Conservation (phyloP, 2,888 invertebrate species). For the Sussaba pulchella region DNA sequence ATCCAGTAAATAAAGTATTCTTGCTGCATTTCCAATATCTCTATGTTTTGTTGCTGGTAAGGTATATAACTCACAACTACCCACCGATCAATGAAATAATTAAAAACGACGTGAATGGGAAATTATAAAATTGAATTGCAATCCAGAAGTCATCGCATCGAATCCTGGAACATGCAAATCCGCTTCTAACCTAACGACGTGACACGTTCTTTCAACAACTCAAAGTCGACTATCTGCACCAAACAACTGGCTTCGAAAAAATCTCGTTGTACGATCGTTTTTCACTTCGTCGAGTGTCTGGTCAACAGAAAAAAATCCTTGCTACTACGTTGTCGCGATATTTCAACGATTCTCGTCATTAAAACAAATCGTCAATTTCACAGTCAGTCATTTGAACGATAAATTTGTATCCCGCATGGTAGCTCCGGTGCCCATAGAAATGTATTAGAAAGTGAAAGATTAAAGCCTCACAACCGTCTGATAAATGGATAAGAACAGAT, state of each 20-base stretch:
- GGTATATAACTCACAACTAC: not conserved
- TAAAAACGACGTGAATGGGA: not conserved
- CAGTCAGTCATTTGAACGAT: not conserved
- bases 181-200: constrained; percentile 9
- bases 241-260: not conserved
- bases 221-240: not conserved
- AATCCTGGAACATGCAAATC: not conserved
- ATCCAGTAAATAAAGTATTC: too few relatives aligned
- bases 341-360: not conserved
- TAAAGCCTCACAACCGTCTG: not conserved
- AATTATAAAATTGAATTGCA: not conserved
- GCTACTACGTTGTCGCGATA: not conserved
- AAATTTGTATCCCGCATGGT: not conserved
- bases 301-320: not conserved
- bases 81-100: not conserved
- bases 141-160: not conserved
- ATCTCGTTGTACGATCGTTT: not conserved
- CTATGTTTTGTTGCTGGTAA: not conserved
- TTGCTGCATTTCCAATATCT: too few relatives aligned
- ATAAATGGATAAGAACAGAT: constrained; percentile 5
- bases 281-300: not conserved
- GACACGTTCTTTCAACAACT: not conserved
- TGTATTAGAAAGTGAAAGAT: not conserved
- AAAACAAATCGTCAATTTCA: not conserved
- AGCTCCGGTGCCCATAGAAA: not conserved